A percentile compares a stretch with the other conserved stretches of the same genome.
phyloP scores from a whole-genome alignment of 2,113 vertebrate species.

The Euleptes europaea region DNA sequence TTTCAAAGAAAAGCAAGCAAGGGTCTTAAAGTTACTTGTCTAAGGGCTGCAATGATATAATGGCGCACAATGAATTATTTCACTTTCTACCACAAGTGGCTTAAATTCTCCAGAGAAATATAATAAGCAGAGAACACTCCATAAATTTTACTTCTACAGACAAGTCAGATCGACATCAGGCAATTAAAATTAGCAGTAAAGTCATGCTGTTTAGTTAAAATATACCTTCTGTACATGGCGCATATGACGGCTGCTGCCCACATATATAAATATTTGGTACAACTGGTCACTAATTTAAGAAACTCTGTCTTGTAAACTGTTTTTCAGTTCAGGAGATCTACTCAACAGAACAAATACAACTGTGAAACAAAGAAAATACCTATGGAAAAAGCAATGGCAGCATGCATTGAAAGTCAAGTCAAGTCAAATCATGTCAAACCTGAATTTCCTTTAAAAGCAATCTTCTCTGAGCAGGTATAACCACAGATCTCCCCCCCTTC shows the following conservation, averaged over 20 bases:
- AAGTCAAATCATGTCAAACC: not conserved
- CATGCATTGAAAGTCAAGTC: not conserved
- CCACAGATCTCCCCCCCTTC: not conserved
- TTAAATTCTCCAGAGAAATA: not conserved
- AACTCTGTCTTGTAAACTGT: not conserved
- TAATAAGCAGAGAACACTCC: not conserved
- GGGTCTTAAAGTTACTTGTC: not conserved
- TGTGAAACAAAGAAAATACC: not conserved
- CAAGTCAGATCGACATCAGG: not conserved
- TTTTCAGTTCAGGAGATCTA: not conserved
- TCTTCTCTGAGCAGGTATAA: not conserved
- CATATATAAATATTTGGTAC: not conserved
- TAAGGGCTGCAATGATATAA: slow-evolving; percentile 7
- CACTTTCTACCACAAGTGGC: not conserved
- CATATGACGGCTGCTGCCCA: not conserved
- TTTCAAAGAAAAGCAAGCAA: slow-evolving; percentile 39
- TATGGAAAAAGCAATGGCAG: not conserved
- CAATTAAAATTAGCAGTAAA: not conserved
- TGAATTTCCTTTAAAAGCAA: not conserved
- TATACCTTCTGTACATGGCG: not conserved
- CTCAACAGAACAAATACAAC: not conserved
- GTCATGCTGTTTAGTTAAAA: not conserved
- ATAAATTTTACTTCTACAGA: not conserved
- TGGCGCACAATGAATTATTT: not conserved
- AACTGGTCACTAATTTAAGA: not conserved